Percentiles rank a stretch among this genome's conserved stretches.
phyloP scores from a whole-genome alignment of 2,888 invertebrate genomes.

The Seira ritae region DNA sequence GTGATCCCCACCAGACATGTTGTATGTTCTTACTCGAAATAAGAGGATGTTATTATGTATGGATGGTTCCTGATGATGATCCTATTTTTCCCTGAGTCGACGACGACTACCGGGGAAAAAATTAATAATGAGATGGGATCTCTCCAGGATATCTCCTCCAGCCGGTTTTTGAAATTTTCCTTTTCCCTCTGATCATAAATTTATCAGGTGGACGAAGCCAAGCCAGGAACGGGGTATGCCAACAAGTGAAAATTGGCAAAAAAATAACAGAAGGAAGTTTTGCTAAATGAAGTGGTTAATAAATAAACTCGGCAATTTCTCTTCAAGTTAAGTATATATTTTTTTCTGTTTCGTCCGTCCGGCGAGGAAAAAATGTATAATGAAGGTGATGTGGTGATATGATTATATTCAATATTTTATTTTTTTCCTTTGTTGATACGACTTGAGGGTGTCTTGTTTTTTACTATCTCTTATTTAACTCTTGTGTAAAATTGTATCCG shows the following conservation, averaged over 20 bases:
- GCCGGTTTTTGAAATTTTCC: conserved; percentile 33
- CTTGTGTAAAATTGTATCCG: conserved; percentile 3
- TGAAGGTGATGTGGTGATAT: neutral
- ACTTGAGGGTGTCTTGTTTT: conserved; percentile 25
- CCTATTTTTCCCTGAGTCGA: neutral
- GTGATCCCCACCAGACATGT: neutral
- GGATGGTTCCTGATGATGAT: neutral
- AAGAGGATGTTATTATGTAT: neutral
- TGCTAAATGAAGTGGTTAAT: neutral
- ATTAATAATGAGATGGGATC: conserved; percentile 56
- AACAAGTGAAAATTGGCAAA: neutral
- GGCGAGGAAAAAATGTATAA: neutral
- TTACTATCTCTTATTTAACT: conserved; percentile 10
- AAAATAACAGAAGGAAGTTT: too few species aligned
- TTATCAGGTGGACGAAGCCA: neutral
- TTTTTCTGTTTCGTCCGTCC: neutral
- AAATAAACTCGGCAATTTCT: neutral
- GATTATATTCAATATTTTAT: conserved; percentile 11
- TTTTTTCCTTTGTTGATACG: conserved; percentile 27
- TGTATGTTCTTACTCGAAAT: neutral
- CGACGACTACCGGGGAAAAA: conserved; percentile 35
- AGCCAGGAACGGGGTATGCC: too few species aligned
- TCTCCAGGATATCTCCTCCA: neutral
- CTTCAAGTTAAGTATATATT: neutral
- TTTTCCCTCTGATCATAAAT: neutral